Conservation (phyloP, 2,888 invertebrate species). For the Lissocephala sabroskyi region DNA sequence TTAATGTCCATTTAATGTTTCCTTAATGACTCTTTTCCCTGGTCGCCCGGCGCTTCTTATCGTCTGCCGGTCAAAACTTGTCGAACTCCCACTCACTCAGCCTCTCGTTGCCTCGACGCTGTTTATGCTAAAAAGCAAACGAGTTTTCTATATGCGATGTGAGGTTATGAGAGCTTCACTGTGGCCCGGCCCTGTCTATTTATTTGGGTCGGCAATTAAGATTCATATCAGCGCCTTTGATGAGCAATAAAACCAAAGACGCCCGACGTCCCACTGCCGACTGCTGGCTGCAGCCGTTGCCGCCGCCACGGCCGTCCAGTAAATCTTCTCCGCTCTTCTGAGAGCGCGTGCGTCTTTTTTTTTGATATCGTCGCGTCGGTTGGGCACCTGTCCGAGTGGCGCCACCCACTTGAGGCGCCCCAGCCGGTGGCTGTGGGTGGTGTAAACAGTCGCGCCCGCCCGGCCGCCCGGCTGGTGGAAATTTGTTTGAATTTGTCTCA, state of each 20-base stretch:
- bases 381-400: too few relatives aligned
- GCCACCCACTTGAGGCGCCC: too few relatives aligned
- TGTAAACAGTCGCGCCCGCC: too few relatives aligned
- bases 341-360: too few relatives aligned
- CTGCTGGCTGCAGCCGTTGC: slow-evolving; percentile 21
- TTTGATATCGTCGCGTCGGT: too few relatives aligned
- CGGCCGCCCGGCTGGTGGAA: background rate
- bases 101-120: too few relatives aligned
- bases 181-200: slow-evolving; percentile 38
- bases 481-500: slow-evolving; percentile 65
- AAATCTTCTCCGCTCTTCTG: too few relatives aligned
- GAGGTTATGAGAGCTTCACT: slow-evolving; percentile 7
- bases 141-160: slow-evolving; percentile 48
- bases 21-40: slow-evolving; percentile 65
- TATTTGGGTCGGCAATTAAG: slow-evolving; percentile 69
- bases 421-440: too few relatives aligned
- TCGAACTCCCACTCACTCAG: too few relatives aligned
- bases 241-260: slow-evolving; percentile 57
- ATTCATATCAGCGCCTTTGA: slow-evolving; percentile 63
- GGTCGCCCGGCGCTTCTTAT: slow-evolving; percentile 43
- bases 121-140: slow-evolving; percentile 64
- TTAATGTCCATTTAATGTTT: slow-evolving; percentile 70
- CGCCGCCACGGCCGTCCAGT: too few relatives aligned
- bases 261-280: slow-evolving; percentile 38
- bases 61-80: slow-evolving; percentile 57